These are phyloP conservation scores for Macquaria australasica DNA, from an alignment of 2,113 vertebrate species.

Conservation along the genomic window DNA sequence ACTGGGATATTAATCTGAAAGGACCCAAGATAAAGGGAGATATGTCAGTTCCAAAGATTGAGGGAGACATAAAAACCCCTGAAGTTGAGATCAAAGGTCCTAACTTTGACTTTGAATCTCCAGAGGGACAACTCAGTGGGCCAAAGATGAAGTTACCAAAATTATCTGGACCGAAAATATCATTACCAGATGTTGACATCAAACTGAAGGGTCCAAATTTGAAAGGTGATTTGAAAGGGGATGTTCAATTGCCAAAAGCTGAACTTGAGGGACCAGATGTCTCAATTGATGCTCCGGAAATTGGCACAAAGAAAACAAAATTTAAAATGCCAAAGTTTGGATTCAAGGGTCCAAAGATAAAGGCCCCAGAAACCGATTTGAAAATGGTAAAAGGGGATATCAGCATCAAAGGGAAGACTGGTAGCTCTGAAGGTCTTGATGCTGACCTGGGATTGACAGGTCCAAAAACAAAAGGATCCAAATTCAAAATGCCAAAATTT, in stretches of 20 bases:
- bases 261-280: constrained; percentile 30
- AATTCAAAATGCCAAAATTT: constrained; percentile 47
- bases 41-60: constrained; percentile 23
- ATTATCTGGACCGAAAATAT: constrained; percentile 17
- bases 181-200: constrained; percentile 30
- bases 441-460: constrained; percentile 14
- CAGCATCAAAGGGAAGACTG: constrained; percentile 17
- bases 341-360: constrained; percentile 17
- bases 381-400: constrained; percentile 11
- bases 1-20: constrained; percentile 74
- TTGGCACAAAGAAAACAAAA: constrained; percentile 15
- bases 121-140: background rate
- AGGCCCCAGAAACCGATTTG: constrained; percentile 4
- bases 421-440: constrained; percentile 26
- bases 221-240: constrained; percentile 7
- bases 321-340: constrained; percentile 46
- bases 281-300: constrained; percentile 7
- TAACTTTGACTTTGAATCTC: background rate
- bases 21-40: constrained; percentile 33
- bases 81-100: background rate
- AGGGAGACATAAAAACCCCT: constrained; percentile 16
- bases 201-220: background rate
- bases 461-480: constrained; percentile 5
- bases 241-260: background rate
- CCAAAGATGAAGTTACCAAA: constrained; percentile 11